Evolutionary conservation across 2,113 vertebrate genomes (phyloP).

Genomic region (Glaucidium brasilianum): DNA sequence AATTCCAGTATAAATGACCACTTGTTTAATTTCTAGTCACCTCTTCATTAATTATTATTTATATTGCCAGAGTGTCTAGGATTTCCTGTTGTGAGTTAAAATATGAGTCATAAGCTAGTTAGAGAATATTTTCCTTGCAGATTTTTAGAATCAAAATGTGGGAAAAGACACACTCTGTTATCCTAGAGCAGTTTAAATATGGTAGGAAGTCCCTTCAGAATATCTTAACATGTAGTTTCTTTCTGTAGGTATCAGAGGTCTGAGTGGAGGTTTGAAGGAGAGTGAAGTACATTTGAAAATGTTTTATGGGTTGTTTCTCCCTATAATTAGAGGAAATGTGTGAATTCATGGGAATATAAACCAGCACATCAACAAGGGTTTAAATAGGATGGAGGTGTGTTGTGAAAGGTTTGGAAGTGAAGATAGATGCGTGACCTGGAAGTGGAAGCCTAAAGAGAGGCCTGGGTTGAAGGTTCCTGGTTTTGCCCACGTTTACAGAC

Average conservation of each 20-base stretch:
- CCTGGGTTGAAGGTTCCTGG: background rate
- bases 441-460: background rate
- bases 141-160: background rate
- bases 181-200: background rate
- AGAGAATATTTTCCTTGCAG: background rate
- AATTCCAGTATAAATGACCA: background rate
- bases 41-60: background rate
- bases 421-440: background rate
- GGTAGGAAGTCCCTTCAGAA: background rate
- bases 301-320: background rate
- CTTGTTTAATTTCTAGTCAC: background rate
- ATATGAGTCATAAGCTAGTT: background rate
- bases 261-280: background rate
- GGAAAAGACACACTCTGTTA: background rate
- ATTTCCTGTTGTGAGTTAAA: background rate
- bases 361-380: background rate
- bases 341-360: background rate
- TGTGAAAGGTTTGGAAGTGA: background rate
- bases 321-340: background rate
- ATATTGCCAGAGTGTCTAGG: background rate
- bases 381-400: background rate
- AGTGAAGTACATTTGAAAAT: background rate
- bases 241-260: background rate
- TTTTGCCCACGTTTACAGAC: background rate
- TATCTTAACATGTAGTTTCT: background rate